Conservation (phyloP, 2,797 vertebrate genomes). For the Coilia nasus region DNA sequence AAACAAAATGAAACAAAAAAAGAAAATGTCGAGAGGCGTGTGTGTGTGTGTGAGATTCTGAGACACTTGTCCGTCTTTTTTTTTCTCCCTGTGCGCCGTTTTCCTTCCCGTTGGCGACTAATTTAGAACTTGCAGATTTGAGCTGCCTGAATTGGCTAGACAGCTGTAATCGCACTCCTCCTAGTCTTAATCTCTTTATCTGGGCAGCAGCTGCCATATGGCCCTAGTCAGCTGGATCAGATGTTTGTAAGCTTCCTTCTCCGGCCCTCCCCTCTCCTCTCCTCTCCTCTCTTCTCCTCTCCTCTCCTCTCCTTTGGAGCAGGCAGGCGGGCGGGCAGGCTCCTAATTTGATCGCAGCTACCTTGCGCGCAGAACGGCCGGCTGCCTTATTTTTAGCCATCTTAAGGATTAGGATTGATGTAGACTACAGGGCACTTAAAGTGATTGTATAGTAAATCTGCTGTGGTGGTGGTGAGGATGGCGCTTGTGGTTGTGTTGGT, state of each 20-base stretch:
- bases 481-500: not conserved
- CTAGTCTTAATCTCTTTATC: constrained; percentile 99
- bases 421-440: constrained; percentile 99
- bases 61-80: constrained; percentile 30
- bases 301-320: not conserved
- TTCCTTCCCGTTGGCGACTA: constrained; percentile 80
- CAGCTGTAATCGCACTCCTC: constrained; percentile 99
- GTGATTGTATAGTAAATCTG: constrained; percentile 99
- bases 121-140: constrained; percentile 99
- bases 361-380: constrained; percentile 88
- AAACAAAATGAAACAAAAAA: not conserved
- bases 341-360: constrained; percentile 95
- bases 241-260: constrained; percentile 99
- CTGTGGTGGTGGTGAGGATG: constrained; percentile 63
- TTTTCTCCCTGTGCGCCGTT: constrained; percentile 38
- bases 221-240: constrained; percentile 99
- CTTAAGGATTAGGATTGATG: constrained; percentile 99
- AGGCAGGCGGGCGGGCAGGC: constrained; percentile 62
- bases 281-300: constrained; percentile 67
- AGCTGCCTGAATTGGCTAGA: constrained; percentile 99
- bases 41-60: not conserved
- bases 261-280: constrained; percentile 87
- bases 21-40: not conserved
- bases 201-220: constrained; percentile 99
- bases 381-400: constrained; percentile 99